Evolutionary conservation across 2,113 vertebrate genomes (phyloP), one percentile per base, ranked within the genome.

Genomic region (Oncorhynchus nerka): DNA sequence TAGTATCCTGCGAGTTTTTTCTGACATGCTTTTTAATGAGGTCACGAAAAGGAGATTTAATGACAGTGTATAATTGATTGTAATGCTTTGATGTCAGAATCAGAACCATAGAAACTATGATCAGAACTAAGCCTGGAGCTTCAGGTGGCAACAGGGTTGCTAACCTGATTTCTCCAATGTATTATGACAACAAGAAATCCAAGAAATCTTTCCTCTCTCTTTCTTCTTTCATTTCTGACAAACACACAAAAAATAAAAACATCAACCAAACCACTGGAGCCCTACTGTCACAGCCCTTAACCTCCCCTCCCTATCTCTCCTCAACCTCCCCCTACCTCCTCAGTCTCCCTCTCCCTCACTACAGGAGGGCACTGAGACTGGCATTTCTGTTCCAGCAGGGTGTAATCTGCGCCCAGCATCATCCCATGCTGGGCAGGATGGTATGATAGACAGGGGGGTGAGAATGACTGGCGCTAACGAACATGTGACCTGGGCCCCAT

Each of bases 351-450:
- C 70, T 19, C 30, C 15, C 5, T 7, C 28, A 62, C 55, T 39
- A 22, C 89, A 78, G 79, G 88, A 76, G 77, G 77, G 79, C 61
- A 11, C 77, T 75, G 85, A 86, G 84, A 83, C 87, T 91, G 91
- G 88, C 91, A 90, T 92, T 93, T 92, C 87, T 88, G 75, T 78
- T 74, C 68, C 88, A 88, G 91, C 83, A 30, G 92, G 90, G 83
- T 57, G 68, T 20, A 59, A 75, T 84, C 80, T 87, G 86, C 84
- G 81, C 77, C 81, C 80, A 73, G 84, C 84, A 32, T 81, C 70
- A 55, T 74, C 82, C 73, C 88, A 85, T 12, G 85, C 89, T 89
- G 87, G 69, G 68, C 62, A 70, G 78, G 80, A 78, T 81, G 88
- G 80, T 73, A 59, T 70, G 76, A 81, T 45, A 74, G 73, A 68